phyloP scores from a whole-genome alignment of 2,113 vertebrate species.

The Glaucomys volans region DNA sequence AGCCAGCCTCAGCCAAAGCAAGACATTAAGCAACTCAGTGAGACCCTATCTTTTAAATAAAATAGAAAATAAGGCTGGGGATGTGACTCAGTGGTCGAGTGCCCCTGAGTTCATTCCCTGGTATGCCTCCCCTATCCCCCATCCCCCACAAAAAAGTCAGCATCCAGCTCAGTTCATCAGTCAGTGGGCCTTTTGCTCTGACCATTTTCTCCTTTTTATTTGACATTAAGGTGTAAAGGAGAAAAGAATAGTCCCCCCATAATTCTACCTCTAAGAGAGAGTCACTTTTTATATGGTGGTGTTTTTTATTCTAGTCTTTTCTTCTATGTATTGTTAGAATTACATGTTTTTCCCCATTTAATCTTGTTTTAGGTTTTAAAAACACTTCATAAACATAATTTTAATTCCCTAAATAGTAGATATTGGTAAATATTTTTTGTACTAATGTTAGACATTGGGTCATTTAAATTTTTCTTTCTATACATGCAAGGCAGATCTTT shows the following conservation, averaged over 20 bases:
- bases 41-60: no score
- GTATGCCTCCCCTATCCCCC: no score
- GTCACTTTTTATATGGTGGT: background rate
- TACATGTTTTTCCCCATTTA: background rate
- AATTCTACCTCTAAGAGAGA: background rate
- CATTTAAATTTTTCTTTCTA: conserved; percentile 42
- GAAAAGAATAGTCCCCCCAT: background rate
- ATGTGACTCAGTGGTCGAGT: no score
- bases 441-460: conserved; percentile 33
- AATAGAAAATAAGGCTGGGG: no score
- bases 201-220: background rate
- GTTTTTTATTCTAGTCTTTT: background rate
- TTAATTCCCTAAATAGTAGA: conserved; percentile 25
- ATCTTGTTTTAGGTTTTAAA: conserved; percentile 40
- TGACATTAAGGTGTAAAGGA: background rate
- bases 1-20: no score
- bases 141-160: no score
- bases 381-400: background rate
- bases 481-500: background rate
- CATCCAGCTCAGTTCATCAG: no score
- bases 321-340: background rate
- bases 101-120: no score
- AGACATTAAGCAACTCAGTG: no score
- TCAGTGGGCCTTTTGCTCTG: background rate
- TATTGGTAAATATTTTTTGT: conserved; percentile 20